phyloP scores from a whole-genome alignment of 2,888 invertebrate species.

The Andrena flavipes region DNA sequence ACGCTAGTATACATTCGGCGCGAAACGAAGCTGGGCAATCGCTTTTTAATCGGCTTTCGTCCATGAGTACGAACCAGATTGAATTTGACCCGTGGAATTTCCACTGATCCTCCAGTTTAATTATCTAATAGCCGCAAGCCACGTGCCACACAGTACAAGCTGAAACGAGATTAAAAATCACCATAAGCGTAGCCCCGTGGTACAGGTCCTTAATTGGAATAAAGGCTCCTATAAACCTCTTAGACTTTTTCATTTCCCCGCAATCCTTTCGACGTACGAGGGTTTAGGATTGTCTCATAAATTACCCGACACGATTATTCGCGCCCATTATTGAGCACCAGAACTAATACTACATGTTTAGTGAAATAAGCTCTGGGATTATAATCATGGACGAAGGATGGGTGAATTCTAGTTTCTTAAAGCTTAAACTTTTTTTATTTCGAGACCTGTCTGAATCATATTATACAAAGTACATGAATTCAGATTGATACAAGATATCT shows the following conservation, averaged over 20 bases:
- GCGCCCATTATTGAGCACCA: background rate
- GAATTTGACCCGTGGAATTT: slow-evolving; percentile 37
- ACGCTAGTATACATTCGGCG: slow-evolving; percentile 4
- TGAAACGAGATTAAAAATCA: slow-evolving; percentile 24
- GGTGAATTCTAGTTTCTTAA: no score
- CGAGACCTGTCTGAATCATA: no score
- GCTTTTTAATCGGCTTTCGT: slow-evolving; percentile 44
- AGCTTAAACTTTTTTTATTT: no score
- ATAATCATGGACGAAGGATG: no score
- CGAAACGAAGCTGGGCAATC: slow-evolving; percentile 21
- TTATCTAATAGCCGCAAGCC: slow-evolving; percentile 25
- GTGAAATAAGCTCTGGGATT: no score
- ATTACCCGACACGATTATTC: background rate
- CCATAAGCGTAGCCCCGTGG: background rate
- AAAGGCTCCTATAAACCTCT: slow-evolving; percentile 1
- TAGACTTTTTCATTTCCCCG: slow-evolving; percentile 5
- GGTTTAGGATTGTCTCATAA: background rate
- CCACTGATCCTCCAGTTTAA: slow-evolving; percentile 37
- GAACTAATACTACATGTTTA: no score
- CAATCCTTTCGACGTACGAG: background rate
- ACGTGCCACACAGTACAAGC: background rate
- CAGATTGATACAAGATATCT: no score
- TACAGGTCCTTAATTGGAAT: background rate
- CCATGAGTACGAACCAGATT: slow-evolving; percentile 24
- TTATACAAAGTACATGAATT: no score